Base-by-base conservation (phyloP, 1,140 invertebrate genomes). In the Cylas formicarius region DNA sequence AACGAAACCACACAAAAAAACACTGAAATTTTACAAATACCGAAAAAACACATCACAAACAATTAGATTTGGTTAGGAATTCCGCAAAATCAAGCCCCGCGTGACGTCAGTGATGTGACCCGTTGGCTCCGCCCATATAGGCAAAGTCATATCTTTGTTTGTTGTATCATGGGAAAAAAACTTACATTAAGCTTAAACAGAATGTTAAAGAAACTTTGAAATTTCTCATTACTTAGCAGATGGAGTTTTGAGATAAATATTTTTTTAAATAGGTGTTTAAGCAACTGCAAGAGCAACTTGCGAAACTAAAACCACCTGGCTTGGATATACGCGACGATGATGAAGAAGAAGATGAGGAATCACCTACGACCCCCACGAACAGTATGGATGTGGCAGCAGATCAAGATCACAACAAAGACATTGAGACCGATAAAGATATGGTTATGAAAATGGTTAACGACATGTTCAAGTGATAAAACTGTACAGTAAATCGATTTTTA, bases 381-480 rank as follows among this genome's bases (percentile, higher is more conserved):
- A 60, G 44, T 49, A 53, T 43, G 40, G 55, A 49, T 27, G 62
- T 39, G 38, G 42, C 27, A 11, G 44, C 40, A 27, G 50, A 61
- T 39, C 37, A 57, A 49, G 24, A 34, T 55, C 14, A 57, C 57
- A 21, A 46, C 36, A 60, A 57, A 38, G 70, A 73, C 19, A 69
- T 74, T 45, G 75, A 79, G 48, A 72, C 73, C 39, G 79, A 81
- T 59, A 73, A 78, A 57, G 79, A 82, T 57, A 81, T 84, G 77
- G 78, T 82, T 62, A n/a, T n/a, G 13, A 82, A 82, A 64, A 78
- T 83, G 69, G 80, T 82, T 47, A 76, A 78, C 37, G 76, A 82
- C 66, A 78, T 82, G 61, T 78, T 79, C 65, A 55, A 56, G 38
- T 55, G 36, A 55, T 32, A 17, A 44, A 37, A 19, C 35, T 10